Percentiles rank a stretch among this genome's conserved stretches.
These are phyloP conservation scores for Meriones unguiculatus DNA, from an alignment of 2,113 vertebrate species.

Conservation along the genomic window DNA sequence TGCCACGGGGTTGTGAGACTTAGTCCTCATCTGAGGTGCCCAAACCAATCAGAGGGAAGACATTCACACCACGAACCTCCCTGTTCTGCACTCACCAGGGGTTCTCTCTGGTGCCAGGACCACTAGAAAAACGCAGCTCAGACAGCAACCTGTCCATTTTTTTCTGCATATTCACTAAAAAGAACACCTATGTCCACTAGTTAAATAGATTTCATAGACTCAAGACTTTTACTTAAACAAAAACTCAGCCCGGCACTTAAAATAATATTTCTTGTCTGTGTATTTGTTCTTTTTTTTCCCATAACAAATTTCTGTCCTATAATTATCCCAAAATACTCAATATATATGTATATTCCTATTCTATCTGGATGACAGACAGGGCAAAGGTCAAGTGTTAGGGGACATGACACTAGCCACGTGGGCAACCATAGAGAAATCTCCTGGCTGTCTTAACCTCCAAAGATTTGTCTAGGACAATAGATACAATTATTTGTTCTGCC, in stretches of 20 bases:
- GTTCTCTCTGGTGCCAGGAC: background rate
- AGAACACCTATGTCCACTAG: background rate
- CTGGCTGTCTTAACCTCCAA: background rate
- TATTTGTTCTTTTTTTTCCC: background rate
- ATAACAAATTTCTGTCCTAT: background rate
- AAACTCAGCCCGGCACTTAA: background rate
- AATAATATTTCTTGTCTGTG: background rate
- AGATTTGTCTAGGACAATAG: conserved; percentile 47
- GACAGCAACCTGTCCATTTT: background rate
- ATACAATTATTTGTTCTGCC: conserved; percentile 50
- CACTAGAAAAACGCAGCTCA: background rate
- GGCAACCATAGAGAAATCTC: conserved; percentile 1
- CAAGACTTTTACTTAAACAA: conserved; percentile 20
- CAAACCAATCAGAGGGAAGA: background rate
- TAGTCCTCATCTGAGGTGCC: background rate
- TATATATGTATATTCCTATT: background rate
- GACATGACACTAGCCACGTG: background rate
- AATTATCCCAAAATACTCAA: background rate
- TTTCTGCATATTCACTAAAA: background rate
- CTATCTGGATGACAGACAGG: background rate
- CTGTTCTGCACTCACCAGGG: background rate
- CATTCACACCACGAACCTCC: background rate
- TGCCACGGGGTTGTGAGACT: background rate
- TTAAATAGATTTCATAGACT: background rate
- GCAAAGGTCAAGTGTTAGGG: conserved; percentile 25